Conservation (phyloP, 2,888 invertebrate species). For the Celastrina argiolus region DNA sequence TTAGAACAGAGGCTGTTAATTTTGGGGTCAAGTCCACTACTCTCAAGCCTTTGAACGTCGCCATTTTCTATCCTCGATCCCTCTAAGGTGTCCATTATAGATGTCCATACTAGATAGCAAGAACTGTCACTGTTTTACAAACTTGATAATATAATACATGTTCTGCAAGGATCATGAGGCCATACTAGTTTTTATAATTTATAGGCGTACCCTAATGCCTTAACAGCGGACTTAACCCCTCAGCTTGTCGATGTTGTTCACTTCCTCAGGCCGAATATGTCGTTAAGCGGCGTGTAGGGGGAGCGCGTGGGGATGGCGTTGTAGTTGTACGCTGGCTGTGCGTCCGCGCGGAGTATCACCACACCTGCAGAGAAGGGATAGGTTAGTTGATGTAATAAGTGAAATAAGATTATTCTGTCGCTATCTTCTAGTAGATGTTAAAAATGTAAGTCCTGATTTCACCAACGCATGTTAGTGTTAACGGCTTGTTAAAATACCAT, state of each 20-base stretch:
- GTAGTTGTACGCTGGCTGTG: constrained; percentile 77
- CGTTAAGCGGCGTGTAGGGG: constrained; percentile 69
- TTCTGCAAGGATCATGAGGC: background rate
- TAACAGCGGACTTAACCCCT: background rate
- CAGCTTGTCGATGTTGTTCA: constrained; percentile 32
- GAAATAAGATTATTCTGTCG: too few species aligned
- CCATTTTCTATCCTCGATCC: background rate
- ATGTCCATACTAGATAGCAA: too few species aligned
- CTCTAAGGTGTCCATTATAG: too few species aligned
- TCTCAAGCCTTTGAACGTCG: background rate
- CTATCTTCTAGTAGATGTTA: too few species aligned
- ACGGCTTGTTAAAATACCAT: too few species aligned
- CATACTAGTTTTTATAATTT: background rate
- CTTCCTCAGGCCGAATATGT: constrained; percentile 68
- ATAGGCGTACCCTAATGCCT: background rate
- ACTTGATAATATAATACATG: too few species aligned
- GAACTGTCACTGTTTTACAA: background rate
- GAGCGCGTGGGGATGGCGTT: constrained; percentile 68
- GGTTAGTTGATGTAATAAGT: background rate
- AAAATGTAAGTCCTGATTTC: too few species aligned
- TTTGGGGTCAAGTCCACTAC: background rate
- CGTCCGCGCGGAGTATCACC: constrained; percentile 89
- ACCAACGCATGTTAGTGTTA: too few species aligned
- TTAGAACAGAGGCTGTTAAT: background rate
- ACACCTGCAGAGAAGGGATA: constrained; percentile 74